Evolutionary conservation across 2,888 invertebrate species (phyloP).

Genomic region (Pinctada fucata): DNA sequence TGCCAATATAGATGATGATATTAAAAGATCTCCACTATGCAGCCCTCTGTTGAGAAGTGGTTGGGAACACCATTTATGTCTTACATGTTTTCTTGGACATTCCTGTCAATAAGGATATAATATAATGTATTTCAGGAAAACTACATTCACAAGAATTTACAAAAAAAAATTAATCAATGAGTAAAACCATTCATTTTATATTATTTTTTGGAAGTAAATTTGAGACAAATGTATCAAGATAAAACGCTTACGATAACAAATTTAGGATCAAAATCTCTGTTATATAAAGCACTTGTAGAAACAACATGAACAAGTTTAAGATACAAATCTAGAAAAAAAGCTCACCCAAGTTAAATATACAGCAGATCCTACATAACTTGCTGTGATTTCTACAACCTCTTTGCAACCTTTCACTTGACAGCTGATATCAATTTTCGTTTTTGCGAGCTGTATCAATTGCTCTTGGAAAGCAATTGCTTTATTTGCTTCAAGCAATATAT

Average conservation of each 20-base stretch:
- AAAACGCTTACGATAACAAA: too few relatives aligned
- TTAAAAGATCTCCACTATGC: slow-evolving; percentile 12
- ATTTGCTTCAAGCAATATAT: neutral
- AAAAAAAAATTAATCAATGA: too few relatives aligned
- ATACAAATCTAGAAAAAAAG: neutral
- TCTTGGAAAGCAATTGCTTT: neutral
- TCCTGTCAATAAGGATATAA: neutral
- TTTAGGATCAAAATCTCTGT: too few relatives aligned
- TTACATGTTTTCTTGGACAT: slow-evolving; percentile 11
- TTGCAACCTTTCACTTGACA: slow-evolving; percentile 8
- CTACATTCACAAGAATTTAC: too few relatives aligned
- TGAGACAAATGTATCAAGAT: too few relatives aligned
- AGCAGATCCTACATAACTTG: slow-evolving; percentile 8
- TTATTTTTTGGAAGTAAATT: too few relatives aligned
- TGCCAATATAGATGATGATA: slow-evolving; percentile 9
- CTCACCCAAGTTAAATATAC: slow-evolving; percentile 16
- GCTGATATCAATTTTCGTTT: slow-evolving; percentile 3
- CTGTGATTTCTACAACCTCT: neutral
- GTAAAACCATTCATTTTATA: too few relatives aligned
- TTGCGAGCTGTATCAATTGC: slow-evolving; percentile 10
- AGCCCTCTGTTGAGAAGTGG: slow-evolving; percentile 11
- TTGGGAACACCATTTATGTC: slow-evolving; percentile 19
- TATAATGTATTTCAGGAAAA: too few relatives aligned
- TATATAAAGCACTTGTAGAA: too few relatives aligned
- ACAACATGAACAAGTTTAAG: too few relatives aligned